phyloP scores from a whole-genome alignment of 53 echinoderm and acorn worm species.

The Holothuria leucospilota region DNA sequence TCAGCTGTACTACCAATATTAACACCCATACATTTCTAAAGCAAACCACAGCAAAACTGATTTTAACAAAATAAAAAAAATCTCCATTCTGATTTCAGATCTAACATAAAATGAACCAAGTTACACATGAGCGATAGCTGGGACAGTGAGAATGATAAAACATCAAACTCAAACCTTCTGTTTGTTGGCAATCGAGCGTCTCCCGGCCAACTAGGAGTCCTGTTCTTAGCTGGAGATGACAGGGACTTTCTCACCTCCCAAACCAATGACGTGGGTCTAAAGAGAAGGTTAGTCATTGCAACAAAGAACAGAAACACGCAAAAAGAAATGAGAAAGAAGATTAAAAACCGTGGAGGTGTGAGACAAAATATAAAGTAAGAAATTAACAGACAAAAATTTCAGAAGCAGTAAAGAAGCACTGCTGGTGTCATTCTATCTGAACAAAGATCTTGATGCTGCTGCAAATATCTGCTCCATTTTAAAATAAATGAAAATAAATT shows the following conservation, averaged over 20 bases:
- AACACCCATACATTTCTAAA: no score
- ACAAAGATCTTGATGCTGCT: no score
- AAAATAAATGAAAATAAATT: background rate
- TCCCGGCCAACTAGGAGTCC: constrained; percentile 94
- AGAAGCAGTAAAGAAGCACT: no score
- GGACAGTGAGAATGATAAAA: constrained; percentile 11
- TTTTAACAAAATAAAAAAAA: no score
- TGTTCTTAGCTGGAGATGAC: constrained; percentile 92
- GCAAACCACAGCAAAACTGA: no score
- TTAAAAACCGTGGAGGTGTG: constrained; percentile 32
- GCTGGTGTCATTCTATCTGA: no score
- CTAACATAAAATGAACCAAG: no score
- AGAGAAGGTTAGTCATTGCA: constrained; percentile 48
- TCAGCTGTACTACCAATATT: no score
- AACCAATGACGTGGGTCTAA: constrained; percentile 94
- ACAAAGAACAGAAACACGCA: constrained; percentile 40
- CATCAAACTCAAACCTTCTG: constrained; percentile 65
- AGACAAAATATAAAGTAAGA: background rate
- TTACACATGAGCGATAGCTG: no score
- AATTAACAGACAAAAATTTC: no score
- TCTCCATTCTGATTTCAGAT: no score
- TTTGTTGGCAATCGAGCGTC: constrained; percentile 71
- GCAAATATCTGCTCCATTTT: background rate
- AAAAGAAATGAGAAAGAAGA: constrained; percentile 53
- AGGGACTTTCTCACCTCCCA: constrained; percentile 99